phyloP scores from a whole-genome alignment of 2,888 invertebrate species.

The Diadegma fenestrale region DNA sequence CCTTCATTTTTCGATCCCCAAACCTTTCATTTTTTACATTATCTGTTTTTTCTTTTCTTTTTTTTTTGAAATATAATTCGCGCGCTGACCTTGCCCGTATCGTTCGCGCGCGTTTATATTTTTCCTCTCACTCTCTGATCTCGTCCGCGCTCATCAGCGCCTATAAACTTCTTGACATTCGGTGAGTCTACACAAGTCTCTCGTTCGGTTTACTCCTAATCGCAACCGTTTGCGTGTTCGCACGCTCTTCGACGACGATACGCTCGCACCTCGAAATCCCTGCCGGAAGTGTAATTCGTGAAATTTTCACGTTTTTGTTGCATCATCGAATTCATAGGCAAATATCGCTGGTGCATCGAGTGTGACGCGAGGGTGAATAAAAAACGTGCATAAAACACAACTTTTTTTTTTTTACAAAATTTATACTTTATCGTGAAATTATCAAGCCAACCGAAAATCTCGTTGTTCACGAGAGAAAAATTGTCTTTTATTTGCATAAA shows the following conservation, averaged over 20 bases:
- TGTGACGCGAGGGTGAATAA: neutral
- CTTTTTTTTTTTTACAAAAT: neutral
- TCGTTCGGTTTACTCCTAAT: slow-evolving; percentile 3
- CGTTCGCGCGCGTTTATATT: neutral
- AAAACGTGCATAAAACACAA: neutral
- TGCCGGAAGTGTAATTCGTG: neutral
- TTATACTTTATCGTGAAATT: neutral
- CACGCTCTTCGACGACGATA: neutral
- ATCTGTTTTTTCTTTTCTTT: neutral
- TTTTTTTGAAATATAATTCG: neutral
- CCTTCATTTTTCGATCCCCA: neutral
- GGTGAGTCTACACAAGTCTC: slow-evolving; percentile 20
- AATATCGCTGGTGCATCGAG: neutral
- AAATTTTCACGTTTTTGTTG: neutral
- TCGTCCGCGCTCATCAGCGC: neutral
- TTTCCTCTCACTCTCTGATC: slow-evolving; percentile 17
- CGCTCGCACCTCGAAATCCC: neutral
- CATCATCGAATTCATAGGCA: too few relatives aligned
- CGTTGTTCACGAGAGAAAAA: neutral
- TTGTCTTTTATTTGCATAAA: slow-evolving; percentile 1
- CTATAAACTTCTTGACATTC: slow-evolving; percentile 29
- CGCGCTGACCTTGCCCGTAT: neutral
- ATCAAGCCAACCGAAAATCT: neutral
- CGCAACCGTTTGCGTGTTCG: neutral
- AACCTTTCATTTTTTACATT: neutral